Conservation (phyloP, 2,888 invertebrate species). For the Amphiduros pacificus region DNA sequence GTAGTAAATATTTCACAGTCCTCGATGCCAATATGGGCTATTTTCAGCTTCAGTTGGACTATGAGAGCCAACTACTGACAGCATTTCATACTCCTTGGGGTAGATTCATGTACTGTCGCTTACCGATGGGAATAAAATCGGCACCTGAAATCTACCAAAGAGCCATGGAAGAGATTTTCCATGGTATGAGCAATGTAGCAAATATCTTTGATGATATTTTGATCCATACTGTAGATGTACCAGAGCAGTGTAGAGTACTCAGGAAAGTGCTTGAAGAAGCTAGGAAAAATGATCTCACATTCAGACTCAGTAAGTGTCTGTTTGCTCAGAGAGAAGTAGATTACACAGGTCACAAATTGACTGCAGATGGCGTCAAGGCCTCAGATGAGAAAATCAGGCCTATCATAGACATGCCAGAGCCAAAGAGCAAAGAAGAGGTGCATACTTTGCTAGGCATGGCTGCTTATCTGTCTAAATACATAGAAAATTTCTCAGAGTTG, state of each 20-base stretch:
- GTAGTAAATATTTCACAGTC: too few species aligned
- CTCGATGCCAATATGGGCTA: too few species aligned
- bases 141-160: not conserved
- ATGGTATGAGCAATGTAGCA: not conserved
- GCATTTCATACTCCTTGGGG: conserved; percentile 3
- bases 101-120: not conserved
- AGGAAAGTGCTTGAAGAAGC: not conserved
- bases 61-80: too few species aligned
- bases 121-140: conserved; percentile 1
- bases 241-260: not conserved
- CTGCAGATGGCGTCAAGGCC: not conserved
- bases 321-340: not conserved
- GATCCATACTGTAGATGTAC: not conserved
- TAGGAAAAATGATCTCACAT: not conserved
- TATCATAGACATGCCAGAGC: not conserved
- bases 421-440: not conserved
- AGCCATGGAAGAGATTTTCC: not conserved
- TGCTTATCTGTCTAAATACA: not conserved
- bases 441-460: not conserved
- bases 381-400: not conserved
- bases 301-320: not conserved
- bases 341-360: not conserved
- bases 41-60: too few species aligned
- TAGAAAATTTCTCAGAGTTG: not conserved
- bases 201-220: not conserved